These are phyloP conservation scores for Andrena bicolor DNA, from an alignment of 2,888 invertebrate species.

Conservation along the genomic window DNA sequence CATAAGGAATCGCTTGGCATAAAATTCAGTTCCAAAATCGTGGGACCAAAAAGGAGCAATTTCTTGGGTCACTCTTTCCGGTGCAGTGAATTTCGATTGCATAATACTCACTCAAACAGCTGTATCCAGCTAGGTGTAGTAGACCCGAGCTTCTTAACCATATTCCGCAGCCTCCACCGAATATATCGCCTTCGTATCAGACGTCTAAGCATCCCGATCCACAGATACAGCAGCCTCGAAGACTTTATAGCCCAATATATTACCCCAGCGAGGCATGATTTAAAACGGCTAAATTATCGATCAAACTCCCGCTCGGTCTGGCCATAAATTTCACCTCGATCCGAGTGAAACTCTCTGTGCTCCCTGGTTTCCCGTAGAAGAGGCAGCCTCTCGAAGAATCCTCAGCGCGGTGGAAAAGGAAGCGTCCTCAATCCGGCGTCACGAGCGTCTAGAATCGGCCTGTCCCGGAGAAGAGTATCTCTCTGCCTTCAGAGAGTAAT, in stretches of 20 bases:
- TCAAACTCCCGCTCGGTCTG: constrained; percentile 19
- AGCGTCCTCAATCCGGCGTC: constrained; percentile 4
- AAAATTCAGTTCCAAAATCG: too few relatives aligned
- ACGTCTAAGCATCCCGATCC: constrained; percentile 19
- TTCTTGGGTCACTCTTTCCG: too few relatives aligned
- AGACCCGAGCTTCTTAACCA: background rate
- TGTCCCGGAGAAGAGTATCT: background rate
- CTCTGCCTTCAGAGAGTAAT: constrained; percentile 3
- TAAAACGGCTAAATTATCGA: constrained; percentile 43
- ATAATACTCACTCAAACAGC: background rate
- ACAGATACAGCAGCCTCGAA: constrained; percentile 17
- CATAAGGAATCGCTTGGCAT: too few relatives aligned
- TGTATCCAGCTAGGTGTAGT: background rate
- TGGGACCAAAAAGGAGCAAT: too few relatives aligned
- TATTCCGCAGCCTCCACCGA: background rate
- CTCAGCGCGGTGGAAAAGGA: too few relatives aligned
- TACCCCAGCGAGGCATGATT: constrained; percentile 8
- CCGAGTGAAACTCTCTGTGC: constrained; percentile 10
- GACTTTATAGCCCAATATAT: constrained; percentile 33
- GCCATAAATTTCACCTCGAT: constrained; percentile 29
- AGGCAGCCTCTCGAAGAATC: background rate
- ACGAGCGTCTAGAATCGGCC: background rate
- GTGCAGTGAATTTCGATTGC: background rate
- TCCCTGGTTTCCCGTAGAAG: background rate
- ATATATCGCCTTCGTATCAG: constrained; percentile 25